Conservation (phyloP, 2,797 vertebrate genomes). For the Sebastes flavidus region DNA sequence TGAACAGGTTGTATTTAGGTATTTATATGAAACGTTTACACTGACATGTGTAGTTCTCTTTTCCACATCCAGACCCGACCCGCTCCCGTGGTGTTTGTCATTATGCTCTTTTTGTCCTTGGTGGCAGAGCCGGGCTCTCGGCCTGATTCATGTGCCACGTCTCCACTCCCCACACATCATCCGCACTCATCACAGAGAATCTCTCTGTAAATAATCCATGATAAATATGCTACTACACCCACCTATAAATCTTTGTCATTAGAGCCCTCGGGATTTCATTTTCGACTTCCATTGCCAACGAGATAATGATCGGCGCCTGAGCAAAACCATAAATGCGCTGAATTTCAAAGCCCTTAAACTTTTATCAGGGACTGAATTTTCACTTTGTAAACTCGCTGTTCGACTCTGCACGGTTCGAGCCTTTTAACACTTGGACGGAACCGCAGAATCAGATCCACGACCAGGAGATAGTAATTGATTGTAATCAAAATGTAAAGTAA, state of each 20-base stretch:
- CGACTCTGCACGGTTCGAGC: conserved; percentile 15
- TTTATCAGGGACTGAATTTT: conserved; percentile 18
- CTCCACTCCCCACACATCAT: conserved; percentile 55
- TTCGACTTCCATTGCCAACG: conserved; percentile 36
- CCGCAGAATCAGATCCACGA: conserved; percentile 32
- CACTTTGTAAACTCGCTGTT: not conserved
- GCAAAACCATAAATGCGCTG: conserved; percentile 28
- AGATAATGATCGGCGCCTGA: conserved; percentile 55
- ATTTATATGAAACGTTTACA: not conserved
- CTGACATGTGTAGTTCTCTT: not conserved
- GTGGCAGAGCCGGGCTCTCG: not conserved
- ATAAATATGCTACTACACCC: conserved; percentile 62
- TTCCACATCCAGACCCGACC: not conserved
- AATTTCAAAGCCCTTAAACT: conserved; percentile 21
- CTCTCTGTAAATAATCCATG: conserved; percentile 63
- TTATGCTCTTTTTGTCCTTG: conserved; percentile 47
- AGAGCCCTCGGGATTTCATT: conserved; percentile 58
- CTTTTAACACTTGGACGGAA: conserved; percentile 48
- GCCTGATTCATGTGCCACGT: conserved; percentile 64
- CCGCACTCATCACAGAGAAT: conserved; percentile 47
- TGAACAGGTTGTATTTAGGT: not conserved
- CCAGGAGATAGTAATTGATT: conserved; percentile 74
- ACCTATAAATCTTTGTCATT: conserved; percentile 70
- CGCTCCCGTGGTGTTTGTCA: conserved; percentile 5
- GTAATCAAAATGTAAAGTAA: conserved; percentile 83